Percentiles rank a stretch among this genome's conserved stretches.
Evolutionary conservation across 2,797 vertebrate species (phyloP).

Genomic region (Zenarchopterus dispar): DNA sequence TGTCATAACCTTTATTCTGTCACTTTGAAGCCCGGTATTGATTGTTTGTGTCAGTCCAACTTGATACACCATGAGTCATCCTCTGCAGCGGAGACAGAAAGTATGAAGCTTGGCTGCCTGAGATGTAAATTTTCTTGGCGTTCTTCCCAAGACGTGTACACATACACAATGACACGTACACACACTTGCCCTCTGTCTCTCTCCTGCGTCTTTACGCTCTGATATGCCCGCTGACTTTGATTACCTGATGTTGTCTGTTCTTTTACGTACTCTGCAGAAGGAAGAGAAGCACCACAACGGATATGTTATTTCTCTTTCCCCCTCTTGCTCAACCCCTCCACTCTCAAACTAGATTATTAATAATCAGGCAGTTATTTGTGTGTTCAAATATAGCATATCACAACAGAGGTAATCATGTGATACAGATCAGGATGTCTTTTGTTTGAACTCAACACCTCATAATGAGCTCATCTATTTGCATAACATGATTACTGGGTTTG

Average conservation of each 20-base stretch:
- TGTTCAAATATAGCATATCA: neutral
- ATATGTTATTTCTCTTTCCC: conserved; percentile 46
- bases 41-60: conserved; percentile 48
- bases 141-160: conserved; percentile 64
- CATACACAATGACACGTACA: conserved; percentile 21
- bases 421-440: conserved; percentile 1
- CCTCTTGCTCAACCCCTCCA: neutral
- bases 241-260: conserved; percentile 60
- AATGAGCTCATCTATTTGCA: conserved; percentile 9
- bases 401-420: neutral
- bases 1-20: neutral
- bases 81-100: conserved; percentile 74
- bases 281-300: conserved; percentile 49
- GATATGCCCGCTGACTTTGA: conserved; percentile 73
- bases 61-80: conserved; percentile 76
- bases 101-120: conserved; percentile 73
- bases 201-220: conserved; percentile 58
- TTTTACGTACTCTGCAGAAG: conserved; percentile 46
- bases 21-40: conserved; percentile 19
- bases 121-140: conserved; percentile 80
- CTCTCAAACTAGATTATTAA: conserved; percentile 10
- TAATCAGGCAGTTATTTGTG: conserved; percentile 3
- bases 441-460: conserved; percentile 16
- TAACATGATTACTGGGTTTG: conserved; percentile 21
- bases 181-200: conserved; percentile 36